Evolutionary conservation across 2,113 vertebrate species (phyloP).

Genomic region (Anoplopoma fimbria): DNA sequence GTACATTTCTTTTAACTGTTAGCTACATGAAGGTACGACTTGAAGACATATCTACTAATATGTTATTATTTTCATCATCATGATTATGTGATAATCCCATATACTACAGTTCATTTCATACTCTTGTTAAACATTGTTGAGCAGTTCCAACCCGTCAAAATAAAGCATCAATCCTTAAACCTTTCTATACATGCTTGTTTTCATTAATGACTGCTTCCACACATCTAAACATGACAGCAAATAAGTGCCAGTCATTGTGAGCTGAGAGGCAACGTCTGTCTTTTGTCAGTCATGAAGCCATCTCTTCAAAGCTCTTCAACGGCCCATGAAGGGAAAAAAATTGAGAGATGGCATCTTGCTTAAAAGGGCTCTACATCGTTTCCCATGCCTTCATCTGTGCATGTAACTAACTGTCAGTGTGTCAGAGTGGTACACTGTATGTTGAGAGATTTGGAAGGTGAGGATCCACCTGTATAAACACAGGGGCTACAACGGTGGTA

Average conservation of each 20-base stretch:
- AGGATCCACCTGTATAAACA: conserved; percentile 28
- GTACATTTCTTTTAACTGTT: not conserved
- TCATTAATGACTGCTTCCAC: conserved; percentile 45
- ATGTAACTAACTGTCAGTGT: conserved; percentile 63
- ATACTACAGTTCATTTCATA: conserved; percentile 3
- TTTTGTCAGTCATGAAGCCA: conserved; percentile 50
- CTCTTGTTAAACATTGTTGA: conserved; percentile 8
- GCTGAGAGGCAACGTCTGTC: conserved; percentile 40
- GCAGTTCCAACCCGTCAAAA: conserved; percentile 16
- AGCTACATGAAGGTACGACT: not conserved
- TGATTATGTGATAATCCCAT: not conserved
- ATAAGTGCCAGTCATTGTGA: conserved; percentile 61
- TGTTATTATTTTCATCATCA: not conserved
- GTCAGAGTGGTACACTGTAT: conserved; percentile 40
- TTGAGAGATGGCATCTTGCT: conserved; percentile 41
- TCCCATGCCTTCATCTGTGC: conserved; percentile 42
- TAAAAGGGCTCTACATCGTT: conserved; percentile 22
- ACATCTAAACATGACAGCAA: conserved; percentile 38
- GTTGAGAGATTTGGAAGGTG: conserved; percentile 36
- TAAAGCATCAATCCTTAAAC: conserved; percentile 18
- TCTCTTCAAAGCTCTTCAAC: conserved; percentile 44
- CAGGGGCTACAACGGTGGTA: not conserved
- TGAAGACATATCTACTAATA: not conserved
- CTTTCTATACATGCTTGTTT: not conserved
- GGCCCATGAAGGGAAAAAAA: conserved; percentile 23